A percentile compares a stretch with the other conserved stretches of the same genome.
These are phyloP conservation scores for Panthera leo DNA, from an alignment of 2,113 vertebrate genomes.

Conservation along the genomic window DNA sequence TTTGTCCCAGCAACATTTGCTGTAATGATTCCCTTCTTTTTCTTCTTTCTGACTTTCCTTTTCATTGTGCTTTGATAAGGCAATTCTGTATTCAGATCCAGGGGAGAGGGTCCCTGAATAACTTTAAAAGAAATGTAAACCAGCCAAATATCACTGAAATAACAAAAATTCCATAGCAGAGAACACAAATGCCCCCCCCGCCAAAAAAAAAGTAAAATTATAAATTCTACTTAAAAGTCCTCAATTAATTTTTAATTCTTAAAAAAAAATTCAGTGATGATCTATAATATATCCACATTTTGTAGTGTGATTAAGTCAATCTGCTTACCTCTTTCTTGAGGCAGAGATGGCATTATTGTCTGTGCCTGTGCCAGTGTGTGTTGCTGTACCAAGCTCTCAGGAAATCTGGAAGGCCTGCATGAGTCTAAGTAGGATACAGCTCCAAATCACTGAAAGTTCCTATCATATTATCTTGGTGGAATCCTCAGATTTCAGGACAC, in stretches of 20 bases:
- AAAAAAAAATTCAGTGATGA: background rate
- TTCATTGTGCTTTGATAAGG: slow-evolving; percentile 91
- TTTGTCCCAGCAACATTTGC: slow-evolving; percentile 96
- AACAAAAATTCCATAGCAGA: background rate
- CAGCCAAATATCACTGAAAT: slow-evolving; percentile 44
- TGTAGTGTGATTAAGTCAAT: background rate
- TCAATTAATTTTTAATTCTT: background rate
- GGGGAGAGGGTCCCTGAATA: slow-evolving; percentile 89
- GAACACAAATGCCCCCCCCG: background rate
- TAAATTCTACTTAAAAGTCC: background rate
- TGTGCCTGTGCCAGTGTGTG: slow-evolving; percentile 63
- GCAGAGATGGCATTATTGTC: slow-evolving; percentile 96
- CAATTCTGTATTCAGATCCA: slow-evolving; percentile 88
- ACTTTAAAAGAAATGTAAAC: slow-evolving; percentile 85
- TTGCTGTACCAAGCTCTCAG: slow-evolving; percentile 81
- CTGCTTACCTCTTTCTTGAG: slow-evolving; percentile 93
- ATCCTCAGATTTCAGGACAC: slow-evolving; percentile 69
- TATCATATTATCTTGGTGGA: slow-evolving; percentile 81
- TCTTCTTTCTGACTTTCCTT: slow-evolving; percentile 94
- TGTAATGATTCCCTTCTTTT: slow-evolving; percentile 93
- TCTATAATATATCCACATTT: background rate
- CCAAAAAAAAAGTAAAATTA: background rate
- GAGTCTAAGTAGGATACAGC: slow-evolving; percentile 66
- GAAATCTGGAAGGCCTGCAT: slow-evolving; percentile 74
- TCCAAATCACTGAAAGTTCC: slow-evolving; percentile 67